Conservation (phyloP, 2,797 vertebrate genomes). For the Avahi laniger region DNA sequence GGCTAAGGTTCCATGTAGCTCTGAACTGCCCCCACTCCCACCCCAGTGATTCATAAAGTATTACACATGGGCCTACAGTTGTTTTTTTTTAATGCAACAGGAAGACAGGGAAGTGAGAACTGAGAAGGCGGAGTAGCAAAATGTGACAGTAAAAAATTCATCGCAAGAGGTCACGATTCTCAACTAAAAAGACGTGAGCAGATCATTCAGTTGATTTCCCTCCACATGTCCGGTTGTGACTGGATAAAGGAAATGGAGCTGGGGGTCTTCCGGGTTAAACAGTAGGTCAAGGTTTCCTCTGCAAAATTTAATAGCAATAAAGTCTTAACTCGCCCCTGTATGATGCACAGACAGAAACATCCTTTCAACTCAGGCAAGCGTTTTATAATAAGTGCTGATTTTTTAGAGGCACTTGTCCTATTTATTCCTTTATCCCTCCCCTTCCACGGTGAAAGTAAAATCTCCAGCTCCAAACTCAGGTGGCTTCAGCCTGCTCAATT, state of each 20-base stretch:
- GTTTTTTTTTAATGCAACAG: background rate
- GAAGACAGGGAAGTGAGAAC: conserved; percentile 28
- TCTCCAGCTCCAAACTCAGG: background rate
- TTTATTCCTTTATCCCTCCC: conserved; percentile 5
- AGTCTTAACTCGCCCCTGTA: background rate
- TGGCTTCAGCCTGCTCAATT: background rate
- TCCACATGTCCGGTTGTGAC: background rate
- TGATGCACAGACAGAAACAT: background rate
- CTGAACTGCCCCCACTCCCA: background rate
- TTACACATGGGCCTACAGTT: background rate
- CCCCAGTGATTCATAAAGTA: background rate
- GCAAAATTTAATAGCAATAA: background rate
- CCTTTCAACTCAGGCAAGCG: background rate
- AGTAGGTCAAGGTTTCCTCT: background rate
- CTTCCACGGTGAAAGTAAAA: conserved; percentile 35
- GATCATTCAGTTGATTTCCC: background rate
- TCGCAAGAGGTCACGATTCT: background rate
- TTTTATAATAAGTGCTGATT: background rate
- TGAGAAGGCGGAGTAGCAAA: background rate
- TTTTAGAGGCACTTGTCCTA: conserved; percentile 16
- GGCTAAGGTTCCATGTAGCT: background rate
- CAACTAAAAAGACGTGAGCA: background rate
- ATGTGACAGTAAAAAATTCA: background rate
- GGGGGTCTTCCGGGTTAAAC: background rate
- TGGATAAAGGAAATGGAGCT: background rate